Base-by-base conservation (phyloP, 2,113 vertebrate species). In the Cairina moschata region DNA sequence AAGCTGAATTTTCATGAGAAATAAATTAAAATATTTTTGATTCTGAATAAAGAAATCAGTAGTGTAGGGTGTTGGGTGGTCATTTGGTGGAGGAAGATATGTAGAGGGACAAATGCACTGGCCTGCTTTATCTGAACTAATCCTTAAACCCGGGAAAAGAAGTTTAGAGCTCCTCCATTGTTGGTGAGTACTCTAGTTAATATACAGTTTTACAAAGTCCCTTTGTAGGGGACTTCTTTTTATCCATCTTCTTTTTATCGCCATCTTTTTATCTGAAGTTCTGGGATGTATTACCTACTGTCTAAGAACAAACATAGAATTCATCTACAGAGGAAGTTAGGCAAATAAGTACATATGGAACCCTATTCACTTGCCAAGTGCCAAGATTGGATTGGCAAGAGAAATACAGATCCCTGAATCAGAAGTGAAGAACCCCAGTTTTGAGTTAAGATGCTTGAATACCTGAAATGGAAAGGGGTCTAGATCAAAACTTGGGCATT, bases 321-420 rank as follows among this genome's bases (percentile, higher is more conserved):
- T 68, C 67, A 29, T 54, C 14, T 31, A 46, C 2, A 42, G 20
- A 65, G 8, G 11, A 90, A 66, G 73, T 63, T 29, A 40, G 15
- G 8, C 9, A 69, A 20, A 83, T 3, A 69, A 81, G 77, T 59
- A 46, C 3, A 8, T 67, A 1, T 13, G 20, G 10, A 50, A 7
- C n/a, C 25, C 9, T 3, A 55, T 23, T 3, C 23, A 26, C 0
- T 0, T 42, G 5, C 22, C 28, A 46, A 52, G 6, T 34, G 6
- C 17, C 38, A 81, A 50, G 36, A 54, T 13, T 67, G 26, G 81
- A 62, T 55, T 12, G 50, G 11, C 4, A 7, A 38, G 17, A 81
- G 16, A 83, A 83, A 80, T 32, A 38, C 4, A 56, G 20, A 26
- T 60, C 11, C 16, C 14, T 52, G 62, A 85, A 68, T 56, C 11